These are phyloP conservation scores for Gambusia yucatana DNA, from an alignment of 2,797 vertebrate species.

Conservation along the genomic window DNA sequence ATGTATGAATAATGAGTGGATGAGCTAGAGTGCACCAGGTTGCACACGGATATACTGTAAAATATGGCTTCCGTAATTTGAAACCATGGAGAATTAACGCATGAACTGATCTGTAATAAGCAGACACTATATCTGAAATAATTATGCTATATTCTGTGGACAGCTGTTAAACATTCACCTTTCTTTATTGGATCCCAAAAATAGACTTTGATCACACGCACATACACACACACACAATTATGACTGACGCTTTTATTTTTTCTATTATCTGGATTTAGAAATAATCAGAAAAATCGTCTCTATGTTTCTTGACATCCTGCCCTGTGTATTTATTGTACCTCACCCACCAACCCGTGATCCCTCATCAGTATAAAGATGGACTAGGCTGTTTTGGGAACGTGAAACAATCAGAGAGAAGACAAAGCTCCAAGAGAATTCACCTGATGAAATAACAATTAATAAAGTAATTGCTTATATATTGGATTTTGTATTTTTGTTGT, in stretches of 20 bases:
- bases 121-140: conserved; percentile 83
- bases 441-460: conserved; percentile 71
- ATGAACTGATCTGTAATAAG: conserved; percentile 82
- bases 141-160: conserved; percentile 82
- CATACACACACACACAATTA: conserved; percentile 46
- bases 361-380: conserved; percentile 52
- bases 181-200: conserved; percentile 70
- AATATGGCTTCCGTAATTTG: conserved; percentile 80
- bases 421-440: conserved; percentile 69
- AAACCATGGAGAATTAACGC: conserved; percentile 78
- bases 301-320: conserved; percentile 71
- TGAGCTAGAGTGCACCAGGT: conserved; percentile 58
- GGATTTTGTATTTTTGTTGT: conserved; percentile 83
- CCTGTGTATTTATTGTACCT: conserved; percentile 80
- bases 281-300: conserved; percentile 69
- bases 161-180: conserved; percentile 76
- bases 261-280: conserved; percentile 77
- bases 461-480: conserved; percentile 75
- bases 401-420: conserved; percentile 75
- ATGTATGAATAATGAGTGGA: conserved; percentile 57
- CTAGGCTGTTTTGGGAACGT: conserved; percentile 58
- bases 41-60: conserved; percentile 84
- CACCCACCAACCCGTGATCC: conserved; percentile 26
- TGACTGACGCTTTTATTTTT: conserved; percentile 73
- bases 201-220: conserved; percentile 63